Conservation (phyloP, 1,140 invertebrate genomes). For the Acarapis woodi region DNA sequence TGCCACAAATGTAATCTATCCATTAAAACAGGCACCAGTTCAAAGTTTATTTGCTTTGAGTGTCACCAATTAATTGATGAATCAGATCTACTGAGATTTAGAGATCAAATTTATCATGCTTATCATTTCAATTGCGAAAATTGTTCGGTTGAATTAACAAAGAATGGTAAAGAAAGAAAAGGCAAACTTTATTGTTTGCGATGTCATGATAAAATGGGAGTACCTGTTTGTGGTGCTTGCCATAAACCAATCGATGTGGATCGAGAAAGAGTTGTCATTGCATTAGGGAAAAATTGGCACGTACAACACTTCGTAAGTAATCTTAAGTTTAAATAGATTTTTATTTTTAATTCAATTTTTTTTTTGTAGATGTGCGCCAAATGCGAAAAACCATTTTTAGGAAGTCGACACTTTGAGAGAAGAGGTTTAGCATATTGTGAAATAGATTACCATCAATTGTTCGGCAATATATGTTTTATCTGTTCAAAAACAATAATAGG, state of each 20-base stretch:
- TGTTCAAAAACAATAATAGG: slow-evolving; percentile 94
- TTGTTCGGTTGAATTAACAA: slow-evolving; percentile 25
- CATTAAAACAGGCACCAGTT: slow-evolving; percentile 73
- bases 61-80: slow-evolving; percentile 92
- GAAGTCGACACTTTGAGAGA: slow-evolving; percentile 91
- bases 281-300: slow-evolving; percentile 98
- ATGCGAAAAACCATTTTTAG: slow-evolving; percentile 95
- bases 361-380: slow-evolving; percentile 97
- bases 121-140: slow-evolving; percentile 96
- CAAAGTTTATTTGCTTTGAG: slow-evolving; percentile 92
- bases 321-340: too few species aligned
- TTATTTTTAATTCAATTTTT: too few species aligned
- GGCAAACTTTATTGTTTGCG: slow-evolving; percentile 84
- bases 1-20: slow-evolving; percentile 90
- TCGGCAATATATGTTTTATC: slow-evolving; percentile 92
- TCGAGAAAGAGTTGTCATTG: slow-evolving; percentile 86
- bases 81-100: slow-evolving; percentile 55
- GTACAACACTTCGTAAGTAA: slow-evolving; percentile 99
- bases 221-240: slow-evolving; percentile 80
- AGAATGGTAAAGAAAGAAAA: slow-evolving; percentile 76
- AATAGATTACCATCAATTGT: slow-evolving; percentile 94
- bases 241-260: slow-evolving; percentile 79
- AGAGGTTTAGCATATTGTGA: slow-evolving; percentile 96
- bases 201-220: slow-evolving; percentile 97
- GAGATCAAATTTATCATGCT: slow-evolving; percentile 61